phyloP scores from a whole-genome alignment of 2,113 vertebrate genomes.

The Rhynchomys soricoides region DNA sequence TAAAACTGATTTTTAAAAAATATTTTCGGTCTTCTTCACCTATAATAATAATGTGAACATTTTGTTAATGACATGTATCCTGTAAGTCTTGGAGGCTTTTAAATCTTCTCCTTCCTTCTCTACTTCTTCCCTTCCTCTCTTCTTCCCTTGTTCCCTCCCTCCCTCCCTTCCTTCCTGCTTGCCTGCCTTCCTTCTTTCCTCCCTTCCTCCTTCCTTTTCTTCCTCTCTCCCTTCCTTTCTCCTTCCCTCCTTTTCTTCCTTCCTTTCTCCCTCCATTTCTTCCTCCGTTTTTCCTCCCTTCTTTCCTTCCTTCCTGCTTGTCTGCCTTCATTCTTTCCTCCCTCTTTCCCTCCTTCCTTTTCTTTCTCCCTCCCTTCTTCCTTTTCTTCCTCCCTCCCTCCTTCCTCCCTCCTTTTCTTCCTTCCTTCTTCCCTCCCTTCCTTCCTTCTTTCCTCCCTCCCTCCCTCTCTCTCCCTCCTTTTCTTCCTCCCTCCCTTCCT shows the following conservation, averaged over 20 bases:
- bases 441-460: too few relatives aligned
- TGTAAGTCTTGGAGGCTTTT: background rate
- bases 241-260: too few relatives aligned
- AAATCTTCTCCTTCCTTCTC: background rate
- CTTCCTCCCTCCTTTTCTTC: too few relatives aligned
- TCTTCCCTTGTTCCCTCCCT: too few relatives aligned
- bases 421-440: too few relatives aligned
- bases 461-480: too few relatives aligned
- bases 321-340: background rate
- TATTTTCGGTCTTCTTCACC: background rate
- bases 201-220: accelerated
- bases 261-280: background rate
- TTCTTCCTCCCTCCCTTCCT: too few relatives aligned
- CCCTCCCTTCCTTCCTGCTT: background rate
- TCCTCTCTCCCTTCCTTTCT: too few relatives aligned
- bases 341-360: accelerated
- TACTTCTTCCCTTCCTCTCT: too few relatives aligned
- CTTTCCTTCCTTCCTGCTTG: background rate
- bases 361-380: too few relatives aligned
- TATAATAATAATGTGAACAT: background rate
- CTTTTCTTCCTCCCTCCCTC: background rate
- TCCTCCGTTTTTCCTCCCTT: too few relatives aligned
- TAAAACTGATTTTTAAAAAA: background rate
- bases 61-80: background rate
- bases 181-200: background rate